Evolutionary conservation across 1,140 invertebrate species (phyloP), one percentile per base, ranked within the genome.

Genomic region (Nymphalis io): DNA sequence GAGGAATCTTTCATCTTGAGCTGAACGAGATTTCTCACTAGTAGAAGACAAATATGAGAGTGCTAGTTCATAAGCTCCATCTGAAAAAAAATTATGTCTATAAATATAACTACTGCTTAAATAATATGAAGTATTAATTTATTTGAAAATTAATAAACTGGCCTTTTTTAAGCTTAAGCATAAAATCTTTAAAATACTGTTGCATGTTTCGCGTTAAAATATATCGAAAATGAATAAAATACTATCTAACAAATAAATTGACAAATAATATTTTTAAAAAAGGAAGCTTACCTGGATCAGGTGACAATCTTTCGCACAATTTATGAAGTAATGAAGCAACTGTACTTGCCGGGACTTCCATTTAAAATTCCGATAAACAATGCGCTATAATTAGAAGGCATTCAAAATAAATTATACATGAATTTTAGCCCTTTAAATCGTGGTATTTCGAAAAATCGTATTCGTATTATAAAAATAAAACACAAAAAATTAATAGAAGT

Each of bases 21-120:
- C 55, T 55, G 72, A 64, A 2, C 80, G 72, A 40, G 70, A 73
- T 67, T 83, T 87, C 23, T 86, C 85, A 72, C 74, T 83, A 40
- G 80, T 84, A 16, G 84, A 86, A 20, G 86, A 85, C 70, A 90
- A 80, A 76, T 86, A 91, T 33, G 90, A 86, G 11, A 92, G 78
- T n/a, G 91, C 90, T 72, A 92, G 70, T 65, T 91, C 89, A 87
- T 89, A 92, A 51, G 90, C 91, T 48, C 82, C 80, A 85, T 92
- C 90, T 91, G 57, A 23, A 81, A 82, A 66, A 18, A 39, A 66
- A 44, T 46, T 44, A 55, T 44, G 44, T 20, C 60, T 55, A 60
- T 62, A 46, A 59, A 44, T 20, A 46, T 33, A 33, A 8, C 5
- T 33, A 8, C 3, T 8, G 27, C 27, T 33, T 33, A 33, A 68